Base-by-base conservation (phyloP, 2,888 invertebrate species). In the Tiphia femorata region DNA sequence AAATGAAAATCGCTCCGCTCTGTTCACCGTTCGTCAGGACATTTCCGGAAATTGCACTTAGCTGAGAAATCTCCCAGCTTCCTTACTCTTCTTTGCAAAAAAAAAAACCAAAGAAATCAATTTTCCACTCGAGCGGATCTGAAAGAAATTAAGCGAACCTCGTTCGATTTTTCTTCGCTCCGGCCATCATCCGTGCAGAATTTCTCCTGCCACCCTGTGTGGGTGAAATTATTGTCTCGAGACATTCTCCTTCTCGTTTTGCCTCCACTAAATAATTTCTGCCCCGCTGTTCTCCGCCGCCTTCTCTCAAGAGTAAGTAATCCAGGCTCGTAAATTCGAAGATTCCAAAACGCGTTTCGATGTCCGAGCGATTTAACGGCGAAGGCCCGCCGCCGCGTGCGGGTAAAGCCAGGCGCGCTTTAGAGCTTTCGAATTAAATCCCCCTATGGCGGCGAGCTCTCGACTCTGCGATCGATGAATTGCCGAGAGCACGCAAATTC, bases 391-490 rank as follows among this genome's bases (percentile, higher is more conserved):
- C 33, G n/a, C n/a, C n/a, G n/a, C n/a, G n/a, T n/a, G n/a, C n/a
- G n/a, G n/a, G 25, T 57, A 61, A n/a, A 63, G 53, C 61, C 53
- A n/a, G 53, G 25, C 49, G 56, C 48, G n/a, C 55, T 62, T 58
- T 52, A 33, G 37, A 43, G 55, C 62, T 62, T 56, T 49, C 52
- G 43, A 58, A 62, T 64, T 42, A 48, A 64, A 58, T 58, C 64
- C 58, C 52, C 17, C 33, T 27, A 29, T 17, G 27, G 19, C 20
- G 7, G 40, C 19, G 12, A 12, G 21, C 21, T n/a, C n/a, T n/a
- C n/a, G n/a, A n/a, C n/a, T n/a, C n/a, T n/a, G n/a, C n/a, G n/a
- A n/a, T n/a, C n/a, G n/a, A n/a, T n/a, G n/a, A n/a, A n/a, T n/a
- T n/a, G n/a, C n/a, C n/a, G n/a, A n/a, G n/a, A n/a, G n/a, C n/a